Evolutionary conservation across 1,140 invertebrate species (phyloP).

Genomic region (Zophobas morio): DNA sequence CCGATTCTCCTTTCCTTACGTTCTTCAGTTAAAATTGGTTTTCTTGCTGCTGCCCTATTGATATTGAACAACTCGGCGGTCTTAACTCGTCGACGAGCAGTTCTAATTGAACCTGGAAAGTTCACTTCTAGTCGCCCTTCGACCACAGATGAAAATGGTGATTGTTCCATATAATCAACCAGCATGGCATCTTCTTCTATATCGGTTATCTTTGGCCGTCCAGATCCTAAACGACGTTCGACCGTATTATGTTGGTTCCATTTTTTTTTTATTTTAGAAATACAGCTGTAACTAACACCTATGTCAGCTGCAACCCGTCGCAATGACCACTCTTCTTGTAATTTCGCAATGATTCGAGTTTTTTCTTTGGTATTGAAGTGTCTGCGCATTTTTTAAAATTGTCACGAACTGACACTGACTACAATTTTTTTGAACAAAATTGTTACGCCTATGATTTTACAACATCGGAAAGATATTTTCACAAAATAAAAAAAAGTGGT

Average conservation of each 20-base stretch:
- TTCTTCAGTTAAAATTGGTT: background rate
- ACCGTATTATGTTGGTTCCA: background rate
- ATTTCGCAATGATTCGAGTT: background rate
- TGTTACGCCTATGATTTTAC: no score
- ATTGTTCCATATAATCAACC: background rate
- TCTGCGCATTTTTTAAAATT: no score
- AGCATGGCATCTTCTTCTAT: background rate
- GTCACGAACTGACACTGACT: no score
- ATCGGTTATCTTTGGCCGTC: background rate
- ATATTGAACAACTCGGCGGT: background rate
- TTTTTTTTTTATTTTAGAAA: background rate
- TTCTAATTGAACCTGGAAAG: background rate
- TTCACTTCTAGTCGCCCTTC: background rate
- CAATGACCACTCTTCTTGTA: background rate
- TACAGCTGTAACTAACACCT: background rate
- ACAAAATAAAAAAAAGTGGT: no score
- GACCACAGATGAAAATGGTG: background rate
- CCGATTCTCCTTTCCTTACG: constrained; percentile 17
- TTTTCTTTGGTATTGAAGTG: background rate
- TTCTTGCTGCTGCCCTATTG: background rate
- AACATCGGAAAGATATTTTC: no score
- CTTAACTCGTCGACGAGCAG: background rate
- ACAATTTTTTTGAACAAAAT: no score
- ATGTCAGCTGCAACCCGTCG: background rate
- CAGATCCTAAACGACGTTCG: background rate